Base-by-base conservation (phyloP, 1,140 invertebrate genomes). In the Trinorchestia longiramus region DNA sequence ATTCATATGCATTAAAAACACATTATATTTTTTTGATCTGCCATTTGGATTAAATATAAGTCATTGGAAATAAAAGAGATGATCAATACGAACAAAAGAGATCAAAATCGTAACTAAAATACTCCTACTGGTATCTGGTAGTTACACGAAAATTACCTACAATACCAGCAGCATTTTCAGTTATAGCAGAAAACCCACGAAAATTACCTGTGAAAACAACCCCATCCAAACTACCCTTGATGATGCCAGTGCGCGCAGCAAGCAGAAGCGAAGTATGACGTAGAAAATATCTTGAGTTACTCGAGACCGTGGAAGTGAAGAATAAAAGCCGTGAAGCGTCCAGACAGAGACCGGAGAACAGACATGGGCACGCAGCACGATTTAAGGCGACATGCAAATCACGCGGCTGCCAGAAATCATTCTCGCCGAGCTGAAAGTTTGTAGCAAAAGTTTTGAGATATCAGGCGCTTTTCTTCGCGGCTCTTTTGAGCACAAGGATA, bases 391-490 rank as follows among this genome's bases (percentile, higher is more conserved):
- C 88, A 90, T 47, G 92, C 44, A 94, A 94, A 94, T 94, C 92
- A 94, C 43, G 92, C 43, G 92, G 40, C 43, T 11, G 92, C 43
- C 44, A 47, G 92, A 45, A 94, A 94, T 94, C 92, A 94, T 94
- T 94, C 92, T n/a, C 43, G 92, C 92, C 44, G 40, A 40, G 40
- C 92, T 43, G 44, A 94, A 94, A 94, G 92, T 94, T 94, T 94
- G 41, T 42, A 45, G 36, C 92, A 94, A 94, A 94, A 94, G 43
- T 94, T 94, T 47, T 47, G 44, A 45, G 92, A 94, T 94, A 94
- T 45, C 44, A 94, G 43, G 92, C 43, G 44, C 43, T 94, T 44
- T 94, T 94, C 88, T 41, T 90, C 41, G 8, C 88, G 41, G 43
- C 88, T 42, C 88, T 90, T 90, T 43, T 8, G 92, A 94, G 44